These are phyloP conservation scores for Aspidiotus destructor DNA, from an alignment of 2,888 invertebrate genomes.

Conservation along the genomic window DNA sequence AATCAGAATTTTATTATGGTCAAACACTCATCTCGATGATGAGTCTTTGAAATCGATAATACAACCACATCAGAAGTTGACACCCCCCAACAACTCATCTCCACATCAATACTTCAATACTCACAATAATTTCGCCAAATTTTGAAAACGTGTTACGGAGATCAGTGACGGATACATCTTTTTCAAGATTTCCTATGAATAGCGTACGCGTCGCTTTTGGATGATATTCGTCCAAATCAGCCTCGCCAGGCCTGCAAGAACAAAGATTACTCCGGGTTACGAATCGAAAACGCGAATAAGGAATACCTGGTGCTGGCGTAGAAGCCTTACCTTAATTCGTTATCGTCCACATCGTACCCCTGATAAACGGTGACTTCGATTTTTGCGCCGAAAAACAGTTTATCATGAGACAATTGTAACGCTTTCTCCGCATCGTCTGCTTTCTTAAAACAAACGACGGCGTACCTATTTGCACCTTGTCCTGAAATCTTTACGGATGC, in stretches of 20 bases:
- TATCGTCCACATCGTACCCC: slow-evolving; percentile 52
- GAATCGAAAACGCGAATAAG: not conserved
- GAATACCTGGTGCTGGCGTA: not conserved
- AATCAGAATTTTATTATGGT: too few relatives aligned
- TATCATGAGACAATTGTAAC: slow-evolving; percentile 88
- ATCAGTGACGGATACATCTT: slow-evolving; percentile 82
- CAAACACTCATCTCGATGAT: too few relatives aligned
- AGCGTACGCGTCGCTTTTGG: slow-evolving; percentile 92
- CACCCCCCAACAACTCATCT: not conserved
- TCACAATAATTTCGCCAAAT: slow-evolving; percentile 86
- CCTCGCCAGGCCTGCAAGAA: slow-evolving; percentile 66
- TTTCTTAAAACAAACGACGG: slow-evolving; percentile 92
- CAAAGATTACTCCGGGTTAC: not conserved
- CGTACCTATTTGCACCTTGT: slow-evolving; percentile 81
- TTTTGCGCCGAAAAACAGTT: slow-evolving; percentile 93
- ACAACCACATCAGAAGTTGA: not conserved
- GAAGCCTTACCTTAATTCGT: slow-evolving; percentile 38
- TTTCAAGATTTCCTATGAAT: slow-evolving; percentile 93
- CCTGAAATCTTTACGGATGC: slow-evolving; percentile 91
- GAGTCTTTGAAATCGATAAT: not conserved
- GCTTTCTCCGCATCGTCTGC: slow-evolving; percentile 95
- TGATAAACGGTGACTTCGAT: slow-evolving; percentile 91
- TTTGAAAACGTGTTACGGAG: slow-evolving; percentile 85
- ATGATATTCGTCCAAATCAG: slow-evolving; percentile 92
- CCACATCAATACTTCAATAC: slow-evolving; percentile 39